A percentile compares a stretch with the other conserved stretches of the same genome.
These are phyloP conservation scores for Danionella cerebrum DNA, from an alignment of 2,113 vertebrate genomes.

Conservation along the genomic window DNA sequence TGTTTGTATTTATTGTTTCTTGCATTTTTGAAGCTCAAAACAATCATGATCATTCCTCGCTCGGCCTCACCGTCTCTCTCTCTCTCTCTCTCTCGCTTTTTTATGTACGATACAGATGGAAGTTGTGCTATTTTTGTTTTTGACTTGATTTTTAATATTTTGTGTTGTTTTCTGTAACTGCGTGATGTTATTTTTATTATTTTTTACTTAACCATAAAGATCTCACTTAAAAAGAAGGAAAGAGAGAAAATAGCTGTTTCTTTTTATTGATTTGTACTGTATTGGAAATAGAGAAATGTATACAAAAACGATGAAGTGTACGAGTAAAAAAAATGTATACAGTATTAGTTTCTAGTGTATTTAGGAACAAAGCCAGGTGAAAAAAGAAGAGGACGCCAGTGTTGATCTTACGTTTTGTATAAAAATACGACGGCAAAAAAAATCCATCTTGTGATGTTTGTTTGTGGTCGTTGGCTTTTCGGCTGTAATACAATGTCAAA, in stretches of 20 bases:
- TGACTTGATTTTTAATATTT: background rate
- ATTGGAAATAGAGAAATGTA: slow-evolving; percentile 12
- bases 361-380: slow-evolving; percentile 5
- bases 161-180: slow-evolving; percentile 57
- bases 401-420: slow-evolving; percentile 13
- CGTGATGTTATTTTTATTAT: slow-evolving; percentile 63
- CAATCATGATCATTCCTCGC: slow-evolving; percentile 71
- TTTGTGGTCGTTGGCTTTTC: slow-evolving; percentile 50
- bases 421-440: background rate
- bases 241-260: slow-evolving; percentile 54
- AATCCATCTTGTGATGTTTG: slow-evolving; percentile 35
- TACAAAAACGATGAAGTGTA: slow-evolving; percentile 13
- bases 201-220: slow-evolving; percentile 62
- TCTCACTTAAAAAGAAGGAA: slow-evolving; percentile 45
- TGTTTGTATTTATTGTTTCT: slow-evolving; percentile 99
- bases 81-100: slow-evolving; percentile 86
- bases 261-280: slow-evolving; percentile 55
- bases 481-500: slow-evolving; percentile 47
- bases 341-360: slow-evolving; percentile 44
- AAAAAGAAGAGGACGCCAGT: slow-evolving; percentile 19
- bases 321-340: slow-evolving; percentile 33
- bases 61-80: slow-evolving; percentile 74
- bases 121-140: slow-evolving; percentile 78
- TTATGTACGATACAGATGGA: slow-evolving; percentile 76
- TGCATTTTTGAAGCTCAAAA: slow-evolving; percentile 87